A percentile compares a stretch with the other conserved stretches of the same genome.
Evolutionary conservation across 2,113 vertebrate species (phyloP).

Genomic region (Pimephales promelas): DNA sequence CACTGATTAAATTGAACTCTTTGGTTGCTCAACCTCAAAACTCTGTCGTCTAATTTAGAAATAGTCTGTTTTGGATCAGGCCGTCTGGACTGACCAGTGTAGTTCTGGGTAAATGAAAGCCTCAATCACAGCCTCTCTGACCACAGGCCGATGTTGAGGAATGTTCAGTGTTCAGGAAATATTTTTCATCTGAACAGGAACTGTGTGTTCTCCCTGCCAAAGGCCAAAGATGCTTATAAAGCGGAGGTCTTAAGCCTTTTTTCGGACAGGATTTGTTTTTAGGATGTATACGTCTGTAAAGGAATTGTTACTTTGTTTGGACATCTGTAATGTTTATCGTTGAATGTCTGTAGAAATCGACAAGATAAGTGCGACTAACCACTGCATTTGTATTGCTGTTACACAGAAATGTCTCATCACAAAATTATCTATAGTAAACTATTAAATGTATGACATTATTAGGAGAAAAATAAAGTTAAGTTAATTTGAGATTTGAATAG

Average conservation of each 20-base stretch:
- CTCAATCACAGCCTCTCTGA: slow-evolving; percentile 16
- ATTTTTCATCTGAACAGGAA: slow-evolving; percentile 14
- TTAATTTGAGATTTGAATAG: neutral
- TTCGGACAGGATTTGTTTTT: neutral
- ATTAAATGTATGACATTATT: neutral
- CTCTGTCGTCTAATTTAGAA: slow-evolving; percentile 19
- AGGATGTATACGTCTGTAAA: neutral
- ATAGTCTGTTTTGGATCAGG: slow-evolving; percentile 9
- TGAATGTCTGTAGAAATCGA: neutral
- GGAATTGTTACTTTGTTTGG: neutral
- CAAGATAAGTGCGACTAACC: neutral
- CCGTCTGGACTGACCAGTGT: slow-evolving; percentile 2
- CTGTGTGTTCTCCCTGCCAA: slow-evolving; percentile 23
- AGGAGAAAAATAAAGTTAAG: neutral
- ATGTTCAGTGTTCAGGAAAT: slow-evolving; percentile 44
- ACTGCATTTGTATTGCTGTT: neutral
- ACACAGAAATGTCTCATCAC: neutral
- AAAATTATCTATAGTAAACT: neutral
- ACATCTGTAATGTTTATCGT: neutral
- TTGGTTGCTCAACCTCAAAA: neutral
- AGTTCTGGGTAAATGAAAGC: neutral
- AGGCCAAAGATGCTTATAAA: neutral
- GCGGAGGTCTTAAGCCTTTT: neutral
- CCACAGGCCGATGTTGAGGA: slow-evolving; percentile 38
- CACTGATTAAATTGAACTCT: neutral